Base-by-base conservation (phyloP, 2,113 vertebrate genomes). In the Ariopsis seemanni region DNA sequence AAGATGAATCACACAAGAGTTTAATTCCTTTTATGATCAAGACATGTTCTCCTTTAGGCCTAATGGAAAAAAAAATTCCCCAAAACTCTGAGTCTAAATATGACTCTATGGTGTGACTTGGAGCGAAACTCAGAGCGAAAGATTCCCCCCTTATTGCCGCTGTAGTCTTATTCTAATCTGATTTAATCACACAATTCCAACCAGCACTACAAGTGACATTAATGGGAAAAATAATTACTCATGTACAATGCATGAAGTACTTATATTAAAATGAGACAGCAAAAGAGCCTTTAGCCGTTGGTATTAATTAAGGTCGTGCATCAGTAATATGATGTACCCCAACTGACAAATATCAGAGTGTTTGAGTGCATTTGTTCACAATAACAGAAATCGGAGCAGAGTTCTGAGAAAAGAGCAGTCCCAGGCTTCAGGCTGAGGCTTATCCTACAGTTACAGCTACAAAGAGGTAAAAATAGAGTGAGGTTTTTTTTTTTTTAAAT, bases 151-250 rank as follows among this genome's bases (percentile, higher is more conserved):
- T 94, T 57, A 83, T 91, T 93, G 93, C 91, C 63, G 90, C 90
- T 80, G 89, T 86, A 91, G 90, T 89, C 85, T 82, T 63, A 4
- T 90, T 92, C 71, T 83, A 88, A 62, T 30, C 91, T 93, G 91
- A 94, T 94, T 94, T 92, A 93, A 95, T 94, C 94, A 94, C 89
- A 85, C 55, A 85, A 92, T 90, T 91, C 90, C 90, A 88, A 92
- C 92, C 88, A 85, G 84, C 91, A 82, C 90, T 88, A 90, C 91
- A 88, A 91, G 93, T 80, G 88, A 90, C 74, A 87, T 79, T 93
- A 91, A 93, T 92, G 90, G 91, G 87, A 88, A 89, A 92, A 93
- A 89, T 90, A 93, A 93, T 91, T 89, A 91, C 90, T 80, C 90
- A 89, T 85, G 89, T 89, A 91, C 87, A 71, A 65, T 82, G 77